Evolutionary conservation across 2,888 invertebrate genomes (phyloP).

Genomic region (Callyntrura sp.): DNA sequence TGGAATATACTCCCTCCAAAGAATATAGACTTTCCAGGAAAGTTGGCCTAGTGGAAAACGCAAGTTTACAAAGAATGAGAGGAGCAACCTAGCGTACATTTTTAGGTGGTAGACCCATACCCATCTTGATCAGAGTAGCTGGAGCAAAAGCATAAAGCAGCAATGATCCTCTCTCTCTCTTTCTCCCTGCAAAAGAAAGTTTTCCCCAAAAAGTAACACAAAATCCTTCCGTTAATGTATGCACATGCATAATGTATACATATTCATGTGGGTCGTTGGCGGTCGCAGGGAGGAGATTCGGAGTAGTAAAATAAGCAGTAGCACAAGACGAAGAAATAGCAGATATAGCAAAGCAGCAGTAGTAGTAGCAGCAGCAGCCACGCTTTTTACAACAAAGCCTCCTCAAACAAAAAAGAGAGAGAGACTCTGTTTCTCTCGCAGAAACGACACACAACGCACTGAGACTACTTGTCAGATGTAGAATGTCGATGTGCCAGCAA

Average conservation of each 20-base stretch:
- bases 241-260: conserved; percentile 77
- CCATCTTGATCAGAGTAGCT: conserved; percentile 1
- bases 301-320: conserved; percentile 10
- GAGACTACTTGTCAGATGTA: conserved; percentile 50
- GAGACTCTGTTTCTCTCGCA: background rate
- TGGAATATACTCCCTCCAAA: too few species aligned
- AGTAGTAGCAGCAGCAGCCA: conserved; percentile 13
- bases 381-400: conserved; percentile 21
- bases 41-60: too few species aligned
- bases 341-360: background rate
- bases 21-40: too few species aligned
- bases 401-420: conserved; percentile 15
- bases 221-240: conserved; percentile 74
- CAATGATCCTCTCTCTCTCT: conserved; percentile 2
- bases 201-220: conserved; percentile 64
- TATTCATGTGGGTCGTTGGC: conserved; percentile 77
- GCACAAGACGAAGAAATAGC: background rate
- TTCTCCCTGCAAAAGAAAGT: conserved; percentile 55
- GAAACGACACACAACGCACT: conserved; percentile 1
- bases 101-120: too few species aligned
- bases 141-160: conserved; percentile 6
- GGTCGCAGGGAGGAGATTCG: conserved; percentile 65
- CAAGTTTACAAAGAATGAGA: too few species aligned
- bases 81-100: background rate
- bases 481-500: background rate